Evolutionary conservation across 2,113 vertebrate species (phyloP).

Genomic region (Bubo scandiacus): DNA sequence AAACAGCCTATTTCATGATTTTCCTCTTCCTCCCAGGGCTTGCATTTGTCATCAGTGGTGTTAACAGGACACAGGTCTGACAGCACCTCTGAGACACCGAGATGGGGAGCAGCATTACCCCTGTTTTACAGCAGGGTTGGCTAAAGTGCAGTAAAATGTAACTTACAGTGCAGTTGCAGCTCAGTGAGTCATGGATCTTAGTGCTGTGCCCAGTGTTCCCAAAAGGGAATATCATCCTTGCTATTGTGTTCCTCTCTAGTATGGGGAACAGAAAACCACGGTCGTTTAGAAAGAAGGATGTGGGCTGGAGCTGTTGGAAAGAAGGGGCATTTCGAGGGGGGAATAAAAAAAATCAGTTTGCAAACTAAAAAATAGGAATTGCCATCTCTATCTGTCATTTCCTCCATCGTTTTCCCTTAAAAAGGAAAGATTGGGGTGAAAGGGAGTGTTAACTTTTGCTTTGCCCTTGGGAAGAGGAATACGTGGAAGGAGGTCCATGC

Average conservation of each 20-base stretch:
- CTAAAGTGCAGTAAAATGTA: not conserved
- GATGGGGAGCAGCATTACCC: not conserved
- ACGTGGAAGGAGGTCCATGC: not conserved
- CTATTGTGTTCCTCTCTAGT: not conserved
- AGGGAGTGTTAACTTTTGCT: not conserved
- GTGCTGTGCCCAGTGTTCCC: not conserved
- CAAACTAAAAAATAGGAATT: not conserved
- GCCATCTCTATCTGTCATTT: not conserved
- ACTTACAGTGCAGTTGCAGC: not conserved
- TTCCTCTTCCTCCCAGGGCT: not conserved
- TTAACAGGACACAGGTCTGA: not conserved
- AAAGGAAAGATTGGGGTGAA: not conserved
- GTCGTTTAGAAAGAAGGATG: not conserved
- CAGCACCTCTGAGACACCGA: not conserved
- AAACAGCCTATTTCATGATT: not conserved
- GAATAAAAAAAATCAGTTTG: not conserved
- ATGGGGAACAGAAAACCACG: not conserved
- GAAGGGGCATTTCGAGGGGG: fast-evolving
- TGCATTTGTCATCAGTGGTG: not conserved
- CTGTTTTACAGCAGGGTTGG: not conserved
- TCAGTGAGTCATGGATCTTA: not conserved
- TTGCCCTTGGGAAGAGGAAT: not conserved
- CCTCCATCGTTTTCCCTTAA: not conserved
- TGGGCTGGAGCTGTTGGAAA: not conserved
- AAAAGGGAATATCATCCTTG: not conserved